Evolutionary conservation across 2,113 vertebrate species (phyloP), one percentile per base, ranked within the genome.

Genomic region (Rynchops niger): DNA sequence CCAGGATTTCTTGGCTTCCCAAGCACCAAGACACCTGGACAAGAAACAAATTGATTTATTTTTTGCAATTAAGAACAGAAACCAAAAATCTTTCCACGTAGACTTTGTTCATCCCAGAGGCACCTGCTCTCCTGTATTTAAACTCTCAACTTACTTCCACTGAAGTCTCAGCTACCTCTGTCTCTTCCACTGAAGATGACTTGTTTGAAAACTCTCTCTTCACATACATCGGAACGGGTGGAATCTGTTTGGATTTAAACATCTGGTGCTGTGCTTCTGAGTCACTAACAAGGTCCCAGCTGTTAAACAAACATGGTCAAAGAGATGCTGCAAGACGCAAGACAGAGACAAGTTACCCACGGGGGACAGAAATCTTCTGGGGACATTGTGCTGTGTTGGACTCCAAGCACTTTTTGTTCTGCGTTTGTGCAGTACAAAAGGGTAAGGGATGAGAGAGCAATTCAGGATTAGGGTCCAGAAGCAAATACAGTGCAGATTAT

Each of bases 221-320:
- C 45, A 3, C 72, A 23, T 40, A 18, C 50, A 5, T 8, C 0
- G 12, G 49, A 45, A 53, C 0, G 79, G 71, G 47, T 4, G 58
- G 90, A 30, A 92, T 93, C 88, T 90, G 88, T 80, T 94, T 90
- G 15, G 79, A 65, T 76, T 88, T n/a, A 5, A 77, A 88, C 91
- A 90, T 90, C 86, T 95, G 94, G 71, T 88, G 86, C 88, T 12
- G 30, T 27, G 40, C 21, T 42, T 93, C 77, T 90, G 85, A 94
- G 86, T 93, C 91, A 93, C 93, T 76, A 26, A 29, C 38, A 1
- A 67, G 15, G 36, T 74, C 90, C 82, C 40, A 49, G 85, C 88
- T 58, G 88, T 5, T 50, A 11, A 45, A 80, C 20, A 88, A 97
- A 73, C 76, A n/a, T 0, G 1, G 26, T 1, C 9, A 63, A 42